Evolutionary conservation across 1,140 invertebrate species (phyloP).

Genomic region (Pinna nobilis): DNA sequence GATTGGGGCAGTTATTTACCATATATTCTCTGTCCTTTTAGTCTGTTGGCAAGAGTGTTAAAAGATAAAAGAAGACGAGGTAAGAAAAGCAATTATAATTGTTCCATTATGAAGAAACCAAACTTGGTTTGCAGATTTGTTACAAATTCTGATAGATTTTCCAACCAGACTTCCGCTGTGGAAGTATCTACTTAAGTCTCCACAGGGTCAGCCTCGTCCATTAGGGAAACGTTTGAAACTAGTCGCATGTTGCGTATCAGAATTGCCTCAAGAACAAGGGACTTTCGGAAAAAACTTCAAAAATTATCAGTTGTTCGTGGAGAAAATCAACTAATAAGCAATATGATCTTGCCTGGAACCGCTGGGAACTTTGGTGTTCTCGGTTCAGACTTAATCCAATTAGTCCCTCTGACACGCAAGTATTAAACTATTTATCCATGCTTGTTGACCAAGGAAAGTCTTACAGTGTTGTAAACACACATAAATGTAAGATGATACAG

Average conservation of each 20-base stretch:
- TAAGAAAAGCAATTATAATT: neutral
- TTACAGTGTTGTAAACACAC: conserved; percentile 28
- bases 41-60: neutral
- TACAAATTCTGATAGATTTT: too few species aligned
- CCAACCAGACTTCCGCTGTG: conserved; percentile 1
- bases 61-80: neutral
- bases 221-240: neutral
- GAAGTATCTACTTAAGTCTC: neutral
- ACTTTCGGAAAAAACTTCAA: conserved; percentile 9
- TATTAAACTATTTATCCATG: conserved; percentile 20
- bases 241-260: conserved; percentile 7
- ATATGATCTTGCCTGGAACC: conserved; percentile 29
- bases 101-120: conserved; percentile 3
- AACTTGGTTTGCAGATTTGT: neutral
- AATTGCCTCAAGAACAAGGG: conserved; percentile 6
- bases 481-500: conserved; percentile 12
- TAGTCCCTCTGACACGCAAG: conserved; percentile 10
- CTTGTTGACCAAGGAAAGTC: conserved; percentile 2
- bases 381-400: conserved; percentile 1
- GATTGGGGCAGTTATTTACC: neutral
- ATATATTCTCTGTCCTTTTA: conserved; percentile 19
- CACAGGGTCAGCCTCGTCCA: neutral
- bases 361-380: conserved; percentile 27
- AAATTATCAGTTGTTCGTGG: conserved; percentile 16
- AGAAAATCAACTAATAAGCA: conserved; percentile 26